These are phyloP conservation scores for Drosophila cognata DNA, from an alignment of 2,888 invertebrate species.

Conservation along the genomic window DNA sequence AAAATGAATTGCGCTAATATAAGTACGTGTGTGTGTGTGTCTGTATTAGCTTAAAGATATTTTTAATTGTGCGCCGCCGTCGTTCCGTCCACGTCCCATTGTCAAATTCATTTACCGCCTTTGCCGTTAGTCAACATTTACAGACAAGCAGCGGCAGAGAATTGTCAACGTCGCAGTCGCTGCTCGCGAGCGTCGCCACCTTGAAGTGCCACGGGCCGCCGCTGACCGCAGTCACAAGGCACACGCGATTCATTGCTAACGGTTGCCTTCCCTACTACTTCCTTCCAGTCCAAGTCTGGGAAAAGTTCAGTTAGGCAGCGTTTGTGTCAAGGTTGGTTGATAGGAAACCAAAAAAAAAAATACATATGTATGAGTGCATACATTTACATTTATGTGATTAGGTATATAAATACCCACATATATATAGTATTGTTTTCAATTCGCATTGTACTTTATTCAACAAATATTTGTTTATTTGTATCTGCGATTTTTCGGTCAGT, in stretches of 20 bases:
- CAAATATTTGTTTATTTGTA: slow-evolving; percentile 34
- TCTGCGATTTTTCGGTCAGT: slow-evolving; percentile 6
- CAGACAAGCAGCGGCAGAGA: slow-evolving; percentile 38
- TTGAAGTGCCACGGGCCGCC: slow-evolving; percentile 55
- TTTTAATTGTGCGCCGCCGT: slow-evolving; percentile 64
- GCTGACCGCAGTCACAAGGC: slow-evolving; percentile 52
- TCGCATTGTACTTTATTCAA: slow-evolving; percentile 31
- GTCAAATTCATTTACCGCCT: slow-evolving; percentile 55
- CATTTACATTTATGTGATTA: not conserved
- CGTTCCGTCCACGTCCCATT: slow-evolving; percentile 32
- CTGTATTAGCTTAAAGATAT: slow-evolving; percentile 73
- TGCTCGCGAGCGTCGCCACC: slow-evolving; percentile 42
- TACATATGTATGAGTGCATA: not conserved
- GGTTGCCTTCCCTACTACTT: slow-evolving; percentile 26
- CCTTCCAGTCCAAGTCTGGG: slow-evolving; percentile 25
- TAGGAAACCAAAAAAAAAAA: slow-evolving; percentile 1
- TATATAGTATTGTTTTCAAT: not conserved
- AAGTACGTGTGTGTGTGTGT: slow-evolving; percentile 24
- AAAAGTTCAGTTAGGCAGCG: slow-evolving; percentile 10
- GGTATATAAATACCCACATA: not conserved
- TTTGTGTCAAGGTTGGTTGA: slow-evolving; percentile 48
- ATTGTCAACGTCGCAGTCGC: slow-evolving; percentile 33
- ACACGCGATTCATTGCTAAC: slow-evolving; percentile 45
- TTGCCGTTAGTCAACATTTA: slow-evolving; percentile 51
- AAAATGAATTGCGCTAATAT: slow-evolving; percentile 33